Conservation (phyloP, 2,113 vertebrate genomes). For the Corvus hawaiiensis region DNA sequence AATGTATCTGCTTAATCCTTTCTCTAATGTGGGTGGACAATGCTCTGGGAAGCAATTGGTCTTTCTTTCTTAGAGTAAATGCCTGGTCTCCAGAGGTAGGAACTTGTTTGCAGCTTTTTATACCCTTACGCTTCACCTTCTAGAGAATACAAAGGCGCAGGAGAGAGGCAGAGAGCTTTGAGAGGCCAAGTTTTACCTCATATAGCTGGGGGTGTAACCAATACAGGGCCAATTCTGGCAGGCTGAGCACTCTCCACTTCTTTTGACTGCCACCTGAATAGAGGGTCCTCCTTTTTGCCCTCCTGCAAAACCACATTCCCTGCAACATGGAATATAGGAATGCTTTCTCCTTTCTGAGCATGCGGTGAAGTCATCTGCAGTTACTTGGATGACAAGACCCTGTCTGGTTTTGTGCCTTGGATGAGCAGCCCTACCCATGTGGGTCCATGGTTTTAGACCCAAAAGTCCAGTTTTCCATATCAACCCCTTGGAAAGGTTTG, state of each 20-base stretch:
- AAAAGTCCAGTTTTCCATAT: neutral
- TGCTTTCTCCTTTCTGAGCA: rapidly evolving
- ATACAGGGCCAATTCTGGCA: neutral
- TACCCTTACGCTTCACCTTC: slow-evolving; percentile 82
- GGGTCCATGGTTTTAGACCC: rapidly evolving
- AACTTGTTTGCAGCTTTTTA: slow-evolving; percentile 85
- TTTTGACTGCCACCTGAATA: slow-evolving; percentile 25
- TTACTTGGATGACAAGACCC: neutral
- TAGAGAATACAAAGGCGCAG: slow-evolving; percentile 77
- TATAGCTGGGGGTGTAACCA: slow-evolving; percentile 54
- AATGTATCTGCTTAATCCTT: slow-evolving; percentile 98
- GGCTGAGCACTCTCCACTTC: neutral
- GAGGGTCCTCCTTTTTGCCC: neutral
- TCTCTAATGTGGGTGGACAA: slow-evolving; percentile 94
- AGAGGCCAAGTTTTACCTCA: slow-evolving; percentile 50
- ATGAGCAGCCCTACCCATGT: rapidly evolving
- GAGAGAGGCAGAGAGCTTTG: slow-evolving; percentile 51
- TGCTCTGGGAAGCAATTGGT: slow-evolving; percentile 85
- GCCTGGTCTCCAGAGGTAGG: slow-evolving; percentile 81
- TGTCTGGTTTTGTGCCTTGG: neutral
- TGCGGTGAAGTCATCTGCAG: rapidly evolving
- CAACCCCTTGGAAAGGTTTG: neutral
- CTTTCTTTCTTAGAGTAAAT: slow-evolving; percentile 85
- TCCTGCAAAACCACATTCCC: neutral
- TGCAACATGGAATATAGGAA: neutral